Evolutionary conservation across 2,888 invertebrate species (phyloP).

Genomic region (Rapana venosa): DNA sequence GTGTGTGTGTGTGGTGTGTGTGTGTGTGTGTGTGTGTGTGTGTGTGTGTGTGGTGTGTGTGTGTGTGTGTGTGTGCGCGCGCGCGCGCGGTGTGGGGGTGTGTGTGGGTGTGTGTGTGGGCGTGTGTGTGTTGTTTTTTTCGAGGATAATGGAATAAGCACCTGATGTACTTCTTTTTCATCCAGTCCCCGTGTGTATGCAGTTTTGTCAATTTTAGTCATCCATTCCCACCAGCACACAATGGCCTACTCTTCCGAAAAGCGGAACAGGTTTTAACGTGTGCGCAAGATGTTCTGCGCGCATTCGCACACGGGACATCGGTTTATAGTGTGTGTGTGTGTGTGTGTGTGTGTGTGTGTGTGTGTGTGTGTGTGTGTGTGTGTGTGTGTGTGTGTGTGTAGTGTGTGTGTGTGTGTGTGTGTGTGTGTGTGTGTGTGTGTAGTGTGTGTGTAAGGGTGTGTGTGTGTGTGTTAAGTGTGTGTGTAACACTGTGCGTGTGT

Average conservation of each 20-base stretch:
- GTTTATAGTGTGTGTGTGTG: too few species aligned
- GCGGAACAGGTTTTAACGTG: too few species aligned
- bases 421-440: not conserved
- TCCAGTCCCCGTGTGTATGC: too few species aligned
- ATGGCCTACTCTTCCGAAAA: too few species aligned
- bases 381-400: not conserved
- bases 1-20: not conserved
- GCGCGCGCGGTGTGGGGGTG: not conserved
- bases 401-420: not conserved
- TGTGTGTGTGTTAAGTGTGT: not conserved
- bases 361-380: not conserved
- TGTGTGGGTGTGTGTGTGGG: not conserved
- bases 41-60: constrained; percentile 4
- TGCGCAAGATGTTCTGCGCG: too few species aligned
- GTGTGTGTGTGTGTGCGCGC: not conserved
- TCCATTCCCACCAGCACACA: too few species aligned
- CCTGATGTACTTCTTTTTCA: too few species aligned
- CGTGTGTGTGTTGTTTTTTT: too few species aligned
- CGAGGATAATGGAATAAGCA: too few species aligned
- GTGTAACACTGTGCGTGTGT: not conserved
- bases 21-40: constrained; percentile 4
- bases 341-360: not conserved
- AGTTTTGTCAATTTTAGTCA: too few species aligned
- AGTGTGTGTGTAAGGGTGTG: too few species aligned
- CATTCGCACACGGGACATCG: too few species aligned